Conservation (phyloP, 92 coral and sea anemone genomes). For the Phenganax marumi region DNA sequence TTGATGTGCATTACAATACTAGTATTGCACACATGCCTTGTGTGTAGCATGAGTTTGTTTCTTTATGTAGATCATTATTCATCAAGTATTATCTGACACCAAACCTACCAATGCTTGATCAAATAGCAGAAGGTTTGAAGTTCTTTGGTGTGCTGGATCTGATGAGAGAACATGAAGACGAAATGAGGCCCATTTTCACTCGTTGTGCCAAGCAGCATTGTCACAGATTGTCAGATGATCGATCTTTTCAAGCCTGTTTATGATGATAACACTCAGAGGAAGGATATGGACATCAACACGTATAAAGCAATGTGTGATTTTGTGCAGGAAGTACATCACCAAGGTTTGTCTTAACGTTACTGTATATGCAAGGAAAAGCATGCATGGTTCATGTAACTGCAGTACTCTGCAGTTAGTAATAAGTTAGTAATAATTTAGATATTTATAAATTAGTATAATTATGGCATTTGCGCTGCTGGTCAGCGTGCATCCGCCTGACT, state of each 20-base stretch:
- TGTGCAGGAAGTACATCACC: not conserved
- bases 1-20: not conserved
- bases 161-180: not conserved
- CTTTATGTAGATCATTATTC: conserved; percentile 39
- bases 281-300: not conserved
- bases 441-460: too few relatives aligned
- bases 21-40: not conserved
- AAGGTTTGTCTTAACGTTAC: conserved; percentile 19
- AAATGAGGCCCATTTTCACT: not conserved
- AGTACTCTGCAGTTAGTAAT: too few relatives aligned
- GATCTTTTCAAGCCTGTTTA: not conserved
- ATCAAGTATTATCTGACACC: conserved; percentile 49
- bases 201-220: conserved; percentile 10
- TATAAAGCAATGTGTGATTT: not conserved
- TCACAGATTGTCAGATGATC: conserved; percentile 9
- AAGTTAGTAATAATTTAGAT: too few relatives aligned
- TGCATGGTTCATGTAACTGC: too few relatives aligned
- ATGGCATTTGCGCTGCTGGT: too few relatives aligned
- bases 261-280: not conserved
- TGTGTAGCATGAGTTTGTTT: not conserved
- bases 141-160: not conserved
- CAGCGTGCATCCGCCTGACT: too few relatives aligned
- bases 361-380: too few relatives aligned
- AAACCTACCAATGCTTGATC: conserved; percentile 49
- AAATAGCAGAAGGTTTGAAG: conserved; percentile 30